These are phyloP conservation scores for Plebejus melissa DNA, from an alignment of 2,888 invertebrate genomes.

Conservation along the genomic window DNA sequence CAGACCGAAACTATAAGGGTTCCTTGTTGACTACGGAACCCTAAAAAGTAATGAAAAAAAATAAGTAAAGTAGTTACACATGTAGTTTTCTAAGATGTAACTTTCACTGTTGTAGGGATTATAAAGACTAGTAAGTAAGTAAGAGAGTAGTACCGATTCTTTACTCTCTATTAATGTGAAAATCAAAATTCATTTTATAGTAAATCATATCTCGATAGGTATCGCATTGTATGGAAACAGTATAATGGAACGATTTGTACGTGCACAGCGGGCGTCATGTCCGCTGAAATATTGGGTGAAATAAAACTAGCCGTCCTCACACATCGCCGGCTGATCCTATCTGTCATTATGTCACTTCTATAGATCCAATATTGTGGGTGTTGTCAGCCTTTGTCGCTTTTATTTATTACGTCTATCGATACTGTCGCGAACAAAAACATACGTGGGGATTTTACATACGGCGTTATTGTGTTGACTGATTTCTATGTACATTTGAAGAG, in stretches of 20 bases:
- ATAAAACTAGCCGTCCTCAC: slow-evolving; percentile 49
- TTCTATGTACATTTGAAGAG: not conserved
- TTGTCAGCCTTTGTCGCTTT: slow-evolving; percentile 48
- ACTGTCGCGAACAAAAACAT: slow-evolving; percentile 28
- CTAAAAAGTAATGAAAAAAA: not conserved
- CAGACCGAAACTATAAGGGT: too few relatives aligned
- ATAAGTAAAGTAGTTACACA: not conserved
- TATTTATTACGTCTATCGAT: slow-evolving; percentile 44
- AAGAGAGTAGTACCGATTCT: not conserved
- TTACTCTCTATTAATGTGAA: not conserved
- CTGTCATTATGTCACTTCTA: slow-evolving; percentile 60
- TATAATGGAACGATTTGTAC: slow-evolving; percentile 37
- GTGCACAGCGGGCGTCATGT: slow-evolving; percentile 66
- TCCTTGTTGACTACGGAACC: too few relatives aligned
- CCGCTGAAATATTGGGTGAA: slow-evolving; percentile 61
- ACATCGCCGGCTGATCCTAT: slow-evolving; percentile 49
- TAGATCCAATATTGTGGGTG: slow-evolving; percentile 47
- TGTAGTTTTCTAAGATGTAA: not conserved
- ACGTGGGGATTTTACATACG: slow-evolving; percentile 24
- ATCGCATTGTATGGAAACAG: slow-evolving; percentile 30
- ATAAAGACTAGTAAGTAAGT: not conserved
- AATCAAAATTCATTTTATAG: not conserved
- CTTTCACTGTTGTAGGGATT: not conserved
- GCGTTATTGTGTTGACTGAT: slow-evolving; percentile 8
- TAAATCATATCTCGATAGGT: slow-evolving; percentile 22